These are phyloP conservation scores for Eucriotettix oculatus DNA, from an alignment of 2,888 invertebrate genomes.

Conservation along the genomic window DNA sequence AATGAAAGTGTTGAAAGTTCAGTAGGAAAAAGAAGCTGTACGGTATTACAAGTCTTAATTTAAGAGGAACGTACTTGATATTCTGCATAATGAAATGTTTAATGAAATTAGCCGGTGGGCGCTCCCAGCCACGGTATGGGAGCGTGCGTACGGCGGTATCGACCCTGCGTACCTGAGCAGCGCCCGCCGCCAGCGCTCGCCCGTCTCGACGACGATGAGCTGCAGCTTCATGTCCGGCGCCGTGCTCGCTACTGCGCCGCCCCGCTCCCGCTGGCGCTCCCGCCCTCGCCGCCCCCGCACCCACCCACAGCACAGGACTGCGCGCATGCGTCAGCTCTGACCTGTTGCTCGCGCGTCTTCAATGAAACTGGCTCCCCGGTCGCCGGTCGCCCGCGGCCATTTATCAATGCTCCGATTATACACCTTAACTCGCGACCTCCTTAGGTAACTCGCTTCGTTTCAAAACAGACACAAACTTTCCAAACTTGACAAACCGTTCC, in stretches of 20 bases:
- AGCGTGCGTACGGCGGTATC: neutral
- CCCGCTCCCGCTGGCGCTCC: neutral
- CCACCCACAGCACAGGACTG: neutral
- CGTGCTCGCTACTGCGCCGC: neutral
- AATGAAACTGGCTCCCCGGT: neutral
- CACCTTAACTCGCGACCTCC: no score
- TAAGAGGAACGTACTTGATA: no score
- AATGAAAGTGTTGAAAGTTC: no score
- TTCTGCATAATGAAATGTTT: no score
- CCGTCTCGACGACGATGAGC: constrained; percentile 32
- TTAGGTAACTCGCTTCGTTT: no score
- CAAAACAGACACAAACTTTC: no score
- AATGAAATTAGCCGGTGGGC: neutral
- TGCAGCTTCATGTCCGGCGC: constrained; percentile 28
- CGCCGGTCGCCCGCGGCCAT: neutral
- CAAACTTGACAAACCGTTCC: no score
- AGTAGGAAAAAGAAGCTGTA: no score
- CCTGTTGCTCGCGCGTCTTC: neutral
- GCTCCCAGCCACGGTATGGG: neutral
- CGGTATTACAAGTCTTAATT: no score
- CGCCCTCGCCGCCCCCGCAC: neutral
- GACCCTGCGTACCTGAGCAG: constrained; percentile 15
- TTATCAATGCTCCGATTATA: no score
- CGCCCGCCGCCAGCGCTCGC: constrained; percentile 31
- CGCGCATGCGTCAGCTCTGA: neutral